Percentiles rank a stretch among this genome's conserved stretches.
Conservation (phyloP, 2,888 invertebrate species). For the Parnassius smintheus region DNA sequence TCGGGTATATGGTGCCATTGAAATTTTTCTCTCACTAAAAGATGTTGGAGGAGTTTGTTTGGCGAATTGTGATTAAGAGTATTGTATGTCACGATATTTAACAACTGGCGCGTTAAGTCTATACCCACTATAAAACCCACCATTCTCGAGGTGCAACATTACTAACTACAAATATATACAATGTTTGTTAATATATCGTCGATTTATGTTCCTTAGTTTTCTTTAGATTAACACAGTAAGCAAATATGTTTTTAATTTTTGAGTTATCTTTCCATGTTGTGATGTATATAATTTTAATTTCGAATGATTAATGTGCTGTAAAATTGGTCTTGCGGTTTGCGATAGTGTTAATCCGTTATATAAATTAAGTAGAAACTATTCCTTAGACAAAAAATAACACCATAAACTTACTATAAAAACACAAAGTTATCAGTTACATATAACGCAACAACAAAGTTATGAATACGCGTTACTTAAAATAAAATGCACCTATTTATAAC, state of each 20-base stretch:
- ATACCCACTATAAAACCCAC: no score
- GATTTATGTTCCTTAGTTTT: no score
- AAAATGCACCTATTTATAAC: constrained; percentile 74
- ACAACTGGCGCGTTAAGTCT: no score
- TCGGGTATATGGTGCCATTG: neutral
- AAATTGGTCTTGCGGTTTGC: constrained; percentile 7
- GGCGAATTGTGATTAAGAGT: no score
- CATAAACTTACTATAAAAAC: constrained; percentile 40
- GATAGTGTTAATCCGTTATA: constrained; percentile 10
- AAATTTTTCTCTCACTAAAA: no score
- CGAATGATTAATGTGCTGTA: neutral
- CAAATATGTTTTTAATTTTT: neutral
- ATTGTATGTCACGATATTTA: no score
- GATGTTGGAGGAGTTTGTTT: no score
- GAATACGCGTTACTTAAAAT: constrained; percentile 45
- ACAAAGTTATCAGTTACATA: constrained; percentile 33
- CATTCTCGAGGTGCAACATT: no score
- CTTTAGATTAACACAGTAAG: no score
- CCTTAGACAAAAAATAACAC: constrained; percentile 37
- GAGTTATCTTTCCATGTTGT: neutral
- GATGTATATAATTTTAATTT: neutral
- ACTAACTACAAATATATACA: no score
- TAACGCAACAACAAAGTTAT: constrained; percentile 44
- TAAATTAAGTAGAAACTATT: constrained; percentile 36
- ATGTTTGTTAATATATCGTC: no score